A percentile compares a stretch with the other conserved stretches of the same genome.
Conservation (phyloP, 35 echinoderm and acorn worm genomes). For the Lytechinus variegatus region DNA sequence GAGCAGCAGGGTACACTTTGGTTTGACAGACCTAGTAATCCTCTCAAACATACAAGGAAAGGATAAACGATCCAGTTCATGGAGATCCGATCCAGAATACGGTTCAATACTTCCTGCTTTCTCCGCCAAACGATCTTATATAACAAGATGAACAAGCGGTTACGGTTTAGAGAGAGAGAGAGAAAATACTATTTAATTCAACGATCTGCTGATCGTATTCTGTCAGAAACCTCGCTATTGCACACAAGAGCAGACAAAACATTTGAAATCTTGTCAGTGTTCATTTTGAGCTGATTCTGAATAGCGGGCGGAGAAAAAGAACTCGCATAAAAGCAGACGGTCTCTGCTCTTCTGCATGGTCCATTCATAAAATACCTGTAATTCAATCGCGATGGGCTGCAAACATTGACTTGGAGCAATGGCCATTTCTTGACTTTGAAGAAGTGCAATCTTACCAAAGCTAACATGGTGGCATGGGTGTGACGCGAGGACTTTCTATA, state of each 20-base stretch:
- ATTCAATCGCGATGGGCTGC: not conserved
- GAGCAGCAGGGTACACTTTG: too few species aligned
- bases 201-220: not conserved
- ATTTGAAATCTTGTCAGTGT: not conserved
- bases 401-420: not conserved
- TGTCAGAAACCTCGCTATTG: not conserved
- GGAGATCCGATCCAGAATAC: not conserved
- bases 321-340: not conserved
- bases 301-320: not conserved
- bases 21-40: not conserved
- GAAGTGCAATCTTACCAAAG: not conserved
- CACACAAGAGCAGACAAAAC: not conserved
- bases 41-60: not conserved
- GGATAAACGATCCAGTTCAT: not conserved
- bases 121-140: not conserved
- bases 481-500: not conserved
- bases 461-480: not conserved
- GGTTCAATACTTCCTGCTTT: not conserved
- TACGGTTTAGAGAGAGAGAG: not conserved
- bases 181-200: too few species aligned
- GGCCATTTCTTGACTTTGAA: not conserved
- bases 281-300: not conserved
- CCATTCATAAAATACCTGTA: not conserved
- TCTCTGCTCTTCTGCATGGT: not conserved
- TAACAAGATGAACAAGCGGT: not conserved